Base-by-base conservation (phyloP, 2,113 vertebrate genomes). In the Pseudopodoces humilis region DNA sequence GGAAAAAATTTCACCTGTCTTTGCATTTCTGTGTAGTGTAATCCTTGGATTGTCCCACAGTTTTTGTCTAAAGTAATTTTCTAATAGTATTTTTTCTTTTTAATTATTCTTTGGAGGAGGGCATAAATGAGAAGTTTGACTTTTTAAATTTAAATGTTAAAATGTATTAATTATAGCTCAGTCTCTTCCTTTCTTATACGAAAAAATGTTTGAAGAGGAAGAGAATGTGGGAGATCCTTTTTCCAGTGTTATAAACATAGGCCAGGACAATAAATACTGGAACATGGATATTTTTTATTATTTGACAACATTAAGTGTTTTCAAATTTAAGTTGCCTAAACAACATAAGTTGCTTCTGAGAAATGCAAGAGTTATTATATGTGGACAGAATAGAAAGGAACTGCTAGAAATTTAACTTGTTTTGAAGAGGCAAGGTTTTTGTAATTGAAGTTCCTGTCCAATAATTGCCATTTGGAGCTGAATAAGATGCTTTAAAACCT, bases 401-500 rank as follows among this genome's bases (percentile, higher is more conserved):
- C 31, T 56, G 19, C 70, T 83, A 65, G 65, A 95, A 97, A 86
- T 62, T 76, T 52, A 49, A 65, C 56, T 90, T 0, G 0, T 88
- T 80, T 90, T 93, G 53, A 83, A 82, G 47, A 92, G 41, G 30
- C 19, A 76, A 21, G 24, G 37, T 31, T 94, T 96, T 85, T 91
- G 41, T 87, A 96, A 94, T 94, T 96, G 52, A 92, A 92, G 64
- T 76, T 72, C 89, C 88, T 95, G 70, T 97, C 37, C 71, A 91
- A 63, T 95, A 93, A 83, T 77, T 96, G 71, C 93, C 83, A 84
- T 95, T 97, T 90, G 71, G 65, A 94, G 83, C 78, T 92, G 78
- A 97, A 94, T 97, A 95, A 95, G 92, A 86, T 97, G 77, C 85
- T 96, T 97, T 98, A 95, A 98, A 98, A 98, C 98, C 97, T 98